phyloP scores from a whole-genome alignment of 2,888 invertebrate species.

The Lasioglossum malachurum region DNA sequence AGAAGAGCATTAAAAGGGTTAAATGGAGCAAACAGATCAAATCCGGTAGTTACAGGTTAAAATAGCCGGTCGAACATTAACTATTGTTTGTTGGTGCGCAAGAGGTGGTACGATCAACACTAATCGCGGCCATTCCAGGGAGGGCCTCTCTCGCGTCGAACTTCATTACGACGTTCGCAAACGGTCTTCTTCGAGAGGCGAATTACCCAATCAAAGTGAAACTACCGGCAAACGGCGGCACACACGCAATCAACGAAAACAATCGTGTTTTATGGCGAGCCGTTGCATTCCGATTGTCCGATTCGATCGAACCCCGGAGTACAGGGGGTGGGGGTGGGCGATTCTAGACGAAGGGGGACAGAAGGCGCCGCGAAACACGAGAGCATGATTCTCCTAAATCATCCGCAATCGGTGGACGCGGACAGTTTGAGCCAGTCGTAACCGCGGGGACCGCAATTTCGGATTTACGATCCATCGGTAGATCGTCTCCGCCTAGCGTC shows the following conservation, averaged over 20 bases:
- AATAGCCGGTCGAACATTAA: not conserved
- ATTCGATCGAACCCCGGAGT: not conserved
- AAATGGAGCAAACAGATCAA: not conserved
- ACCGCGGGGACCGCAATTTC: slow-evolving; percentile 15
- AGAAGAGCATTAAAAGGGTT: not conserved
- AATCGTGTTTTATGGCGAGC: not conserved
- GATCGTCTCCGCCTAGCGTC: slow-evolving; percentile 17
- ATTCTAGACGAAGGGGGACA: not conserved
- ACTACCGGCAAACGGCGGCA: slow-evolving; percentile 9
- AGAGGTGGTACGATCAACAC: not conserved
- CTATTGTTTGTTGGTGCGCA: not conserved
- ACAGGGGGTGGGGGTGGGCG: not conserved
- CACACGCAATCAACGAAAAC: slow-evolving; percentile 16
- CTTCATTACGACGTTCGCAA: not conserved
- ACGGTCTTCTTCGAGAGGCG: slow-evolving; percentile 1
- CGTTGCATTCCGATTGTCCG: slow-evolving; percentile 23
- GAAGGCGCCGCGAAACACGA: not conserved
- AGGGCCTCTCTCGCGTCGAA: not conserved
- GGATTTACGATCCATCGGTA: slow-evolving; percentile 35
- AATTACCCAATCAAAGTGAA: slow-evolving; percentile 29
- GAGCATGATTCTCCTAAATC: slow-evolving; percentile 16
- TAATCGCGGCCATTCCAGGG: not conserved
- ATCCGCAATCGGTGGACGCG: slow-evolving; percentile 25
- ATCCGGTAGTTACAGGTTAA: not conserved
- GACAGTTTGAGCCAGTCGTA: not conserved